Percentiles rank a stretch among this genome's conserved stretches.
Evolutionary conservation across 2,113 vertebrate species (phyloP).

Genomic region (Dryoscopus gambensis): DNA sequence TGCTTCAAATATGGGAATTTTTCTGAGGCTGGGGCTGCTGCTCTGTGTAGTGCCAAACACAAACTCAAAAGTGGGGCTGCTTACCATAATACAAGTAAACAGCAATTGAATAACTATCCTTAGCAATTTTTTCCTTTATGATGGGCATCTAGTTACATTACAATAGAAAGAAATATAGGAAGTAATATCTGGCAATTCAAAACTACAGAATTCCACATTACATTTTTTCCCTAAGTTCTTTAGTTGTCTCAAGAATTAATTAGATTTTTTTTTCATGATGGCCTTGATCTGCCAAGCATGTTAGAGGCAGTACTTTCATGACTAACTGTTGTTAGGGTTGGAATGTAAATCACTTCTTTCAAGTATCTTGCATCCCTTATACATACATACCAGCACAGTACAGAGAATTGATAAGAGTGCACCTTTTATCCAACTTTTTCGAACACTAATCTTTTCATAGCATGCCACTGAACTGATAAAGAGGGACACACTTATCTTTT

Average conservation of each 20-base stretch:
- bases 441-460: background rate
- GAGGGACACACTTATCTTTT: background rate
- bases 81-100: background rate
- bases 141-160: background rate
- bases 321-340: background rate
- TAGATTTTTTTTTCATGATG: background rate
- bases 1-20: background rate
- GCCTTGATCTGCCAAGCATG: background rate
- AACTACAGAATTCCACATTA: background rate
- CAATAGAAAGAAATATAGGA: background rate
- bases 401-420: background rate
- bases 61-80: background rate
- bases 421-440: background rate
- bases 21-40: background rate
- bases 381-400: accelerated
- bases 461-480: background rate
- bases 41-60: background rate
- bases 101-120: background rate
- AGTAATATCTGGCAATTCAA: background rate
- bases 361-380: background rate
- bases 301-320: background rate
- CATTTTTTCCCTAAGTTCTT: background rate
- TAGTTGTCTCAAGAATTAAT: background rate
- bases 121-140: background rate
- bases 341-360: background rate